These are phyloP conservation scores for Ctenoplectra terminalis DNA, from an alignment of 1,140 invertebrate genomes.

Conservation along the genomic window DNA sequence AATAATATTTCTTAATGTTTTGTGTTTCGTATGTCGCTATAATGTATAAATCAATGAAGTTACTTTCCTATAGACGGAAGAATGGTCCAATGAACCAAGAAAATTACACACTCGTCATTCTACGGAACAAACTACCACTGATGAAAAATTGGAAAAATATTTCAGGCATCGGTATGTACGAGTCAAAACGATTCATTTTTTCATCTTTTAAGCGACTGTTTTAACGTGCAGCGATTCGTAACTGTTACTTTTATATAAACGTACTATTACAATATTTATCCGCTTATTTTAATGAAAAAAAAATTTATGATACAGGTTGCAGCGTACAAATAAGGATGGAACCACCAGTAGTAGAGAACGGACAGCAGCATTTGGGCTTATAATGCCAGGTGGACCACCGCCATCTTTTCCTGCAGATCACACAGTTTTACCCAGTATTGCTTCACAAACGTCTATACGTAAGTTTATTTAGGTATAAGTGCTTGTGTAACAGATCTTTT, in stretches of 20 bases:
- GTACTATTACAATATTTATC: not conserved
- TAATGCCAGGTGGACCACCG: conserved; percentile 80
- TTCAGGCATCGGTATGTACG: conserved; percentile 81
- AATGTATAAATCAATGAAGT: conserved; percentile 22
- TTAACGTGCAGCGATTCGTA: no score
- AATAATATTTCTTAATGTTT: not conserved
- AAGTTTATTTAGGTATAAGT: conserved; percentile 48
- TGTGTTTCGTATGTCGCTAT: not conserved
- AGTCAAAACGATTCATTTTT: not conserved
- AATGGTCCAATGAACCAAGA: conserved; percentile 84
- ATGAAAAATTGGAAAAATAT: conserved; percentile 84
- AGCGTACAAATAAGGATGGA: conserved; percentile 82
- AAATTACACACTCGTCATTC: conserved; percentile 80
- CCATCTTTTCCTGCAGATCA: conserved; percentile 81
- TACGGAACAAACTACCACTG: conserved; percentile 79
- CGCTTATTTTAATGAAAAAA: conserved; percentile 5
- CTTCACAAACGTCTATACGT: conserved; percentile 80
- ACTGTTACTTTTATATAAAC: not conserved
- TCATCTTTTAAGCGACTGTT: not conserved
- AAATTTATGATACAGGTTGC: conserved; percentile 73
- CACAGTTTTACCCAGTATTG: conserved; percentile 81
- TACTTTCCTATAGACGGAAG: conserved; percentile 85
- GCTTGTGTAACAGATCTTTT: not conserved
- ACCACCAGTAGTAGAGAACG: conserved; percentile 82
- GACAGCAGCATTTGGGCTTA: conserved; percentile 82